Conservation (phyloP, 1,140 invertebrate species). For the Neodiprion pinetum region DNA sequence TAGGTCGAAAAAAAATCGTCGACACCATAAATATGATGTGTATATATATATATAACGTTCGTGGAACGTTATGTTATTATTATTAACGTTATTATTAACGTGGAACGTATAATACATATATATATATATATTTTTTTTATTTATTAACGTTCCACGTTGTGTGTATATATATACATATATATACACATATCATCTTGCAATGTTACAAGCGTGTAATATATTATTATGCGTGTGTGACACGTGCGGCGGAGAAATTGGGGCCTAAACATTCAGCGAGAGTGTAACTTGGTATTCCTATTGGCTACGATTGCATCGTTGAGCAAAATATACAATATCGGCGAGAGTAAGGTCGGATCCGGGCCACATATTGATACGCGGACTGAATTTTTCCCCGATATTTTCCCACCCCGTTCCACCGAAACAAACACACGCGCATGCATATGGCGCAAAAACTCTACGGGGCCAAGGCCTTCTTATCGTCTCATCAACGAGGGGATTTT, state of each 20-base stretch:
- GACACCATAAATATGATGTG: too few relatives aligned
- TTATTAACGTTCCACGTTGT: too few relatives aligned
- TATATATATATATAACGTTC: too few relatives aligned
- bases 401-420: neutral
- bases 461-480: neutral
- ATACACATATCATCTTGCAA: too few relatives aligned
- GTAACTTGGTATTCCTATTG: constrained; percentile 4
- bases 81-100: too few relatives aligned
- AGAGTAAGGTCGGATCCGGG: neutral
- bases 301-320: neutral
- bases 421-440: neutral
- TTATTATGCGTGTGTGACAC: neutral
- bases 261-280: neutral
- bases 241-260: neutral
- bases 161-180: too few relatives aligned
- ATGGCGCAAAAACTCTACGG: neutral
- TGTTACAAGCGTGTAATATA: too few relatives aligned
- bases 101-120: too few relatives aligned
- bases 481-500: neutral
- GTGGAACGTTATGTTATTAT: too few relatives aligned
- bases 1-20: too few relatives aligned
- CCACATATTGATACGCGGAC: neutral
- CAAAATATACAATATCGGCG: neutral
- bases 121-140: too few relatives aligned
- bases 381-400: neutral